These are phyloP conservation scores for Standfussiana lucernea DNA, from an alignment of 2,888 invertebrate genomes.

Conservation along the genomic window DNA sequence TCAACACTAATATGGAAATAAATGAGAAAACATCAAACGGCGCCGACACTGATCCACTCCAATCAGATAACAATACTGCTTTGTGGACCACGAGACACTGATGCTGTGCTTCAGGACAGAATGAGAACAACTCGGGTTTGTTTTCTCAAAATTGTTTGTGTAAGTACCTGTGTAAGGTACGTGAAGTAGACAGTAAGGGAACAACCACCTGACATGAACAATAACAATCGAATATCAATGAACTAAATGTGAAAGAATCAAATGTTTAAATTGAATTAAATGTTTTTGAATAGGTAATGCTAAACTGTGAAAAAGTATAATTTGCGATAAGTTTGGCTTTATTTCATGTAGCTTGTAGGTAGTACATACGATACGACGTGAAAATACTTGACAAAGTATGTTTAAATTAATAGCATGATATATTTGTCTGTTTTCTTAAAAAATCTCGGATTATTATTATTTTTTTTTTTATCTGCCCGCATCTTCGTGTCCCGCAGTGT, in stretches of 20 bases:
- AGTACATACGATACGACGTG: no score
- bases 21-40: constrained; percentile 82
- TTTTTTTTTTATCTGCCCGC: background rate
- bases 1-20: constrained; percentile 87
- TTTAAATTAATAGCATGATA: background rate
- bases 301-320: background rate
- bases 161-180: background rate
- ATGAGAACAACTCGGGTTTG: constrained; percentile 10
- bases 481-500: constrained; percentile 15
- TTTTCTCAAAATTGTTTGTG: constrained; percentile 9
- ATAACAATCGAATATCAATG: background rate
- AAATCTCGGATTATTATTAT: no score
- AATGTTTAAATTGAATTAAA: background rate
- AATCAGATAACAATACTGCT: constrained; percentile 79
- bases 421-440: no score
- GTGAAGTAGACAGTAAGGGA: background rate
- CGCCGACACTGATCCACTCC: constrained; percentile 76
- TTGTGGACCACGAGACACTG: constrained; percentile 63
- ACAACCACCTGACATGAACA: background rate
- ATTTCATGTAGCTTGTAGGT: background rate
- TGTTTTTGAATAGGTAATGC: background rate
- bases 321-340: background rate
- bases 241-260: background rate
- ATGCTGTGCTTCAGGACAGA: constrained; percentile 14
- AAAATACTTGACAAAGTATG: background rate